Evolutionary conservation across 2,113 vertebrate species (phyloP).

Genomic region (Callipepla squamata): DNA sequence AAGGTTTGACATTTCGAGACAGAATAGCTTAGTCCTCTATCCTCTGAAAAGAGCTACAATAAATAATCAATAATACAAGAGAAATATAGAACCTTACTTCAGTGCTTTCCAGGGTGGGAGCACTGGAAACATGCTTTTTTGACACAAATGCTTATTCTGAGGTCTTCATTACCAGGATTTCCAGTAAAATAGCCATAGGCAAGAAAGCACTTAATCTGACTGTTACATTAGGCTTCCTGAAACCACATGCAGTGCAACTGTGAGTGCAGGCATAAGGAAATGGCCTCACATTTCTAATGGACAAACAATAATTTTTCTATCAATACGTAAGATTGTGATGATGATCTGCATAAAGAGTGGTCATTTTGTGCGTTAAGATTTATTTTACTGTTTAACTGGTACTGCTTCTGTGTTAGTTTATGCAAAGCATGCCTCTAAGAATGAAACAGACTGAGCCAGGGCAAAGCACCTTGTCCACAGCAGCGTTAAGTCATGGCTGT

Average conservation of each 20-base stretch:
- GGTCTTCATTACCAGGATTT: slow-evolving; percentile 65
- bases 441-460: slow-evolving; percentile 14
- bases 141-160: slow-evolving; percentile 65
- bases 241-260: background rate
- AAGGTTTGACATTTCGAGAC: slow-evolving; percentile 57
- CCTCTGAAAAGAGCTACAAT: slow-evolving; percentile 7
- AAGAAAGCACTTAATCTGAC: slow-evolving; percentile 71
- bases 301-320: background rate
- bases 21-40: background rate
- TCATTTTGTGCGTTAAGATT: background rate
- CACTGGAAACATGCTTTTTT: slow-evolving; percentile 52
- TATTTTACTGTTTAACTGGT: background rate
- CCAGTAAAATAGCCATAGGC: slow-evolving; percentile 74
- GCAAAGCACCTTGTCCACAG: background rate
- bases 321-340: background rate
- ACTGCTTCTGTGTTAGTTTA: slow-evolving; percentile 24
- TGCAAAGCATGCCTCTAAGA: slow-evolving; percentile 57
- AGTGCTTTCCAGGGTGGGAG: slow-evolving; percentile 27
- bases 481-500: background rate
- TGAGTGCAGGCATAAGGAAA: background rate
- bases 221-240: slow-evolving; percentile 51
- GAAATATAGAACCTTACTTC: slow-evolving; percentile 35
- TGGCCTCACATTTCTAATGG: background rate
- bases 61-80: slow-evolving; percentile 43
- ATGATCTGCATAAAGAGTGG: background rate